Evolutionary conservation across 2,113 vertebrate species (phyloP).

Genomic region (Pagrus major): DNA sequence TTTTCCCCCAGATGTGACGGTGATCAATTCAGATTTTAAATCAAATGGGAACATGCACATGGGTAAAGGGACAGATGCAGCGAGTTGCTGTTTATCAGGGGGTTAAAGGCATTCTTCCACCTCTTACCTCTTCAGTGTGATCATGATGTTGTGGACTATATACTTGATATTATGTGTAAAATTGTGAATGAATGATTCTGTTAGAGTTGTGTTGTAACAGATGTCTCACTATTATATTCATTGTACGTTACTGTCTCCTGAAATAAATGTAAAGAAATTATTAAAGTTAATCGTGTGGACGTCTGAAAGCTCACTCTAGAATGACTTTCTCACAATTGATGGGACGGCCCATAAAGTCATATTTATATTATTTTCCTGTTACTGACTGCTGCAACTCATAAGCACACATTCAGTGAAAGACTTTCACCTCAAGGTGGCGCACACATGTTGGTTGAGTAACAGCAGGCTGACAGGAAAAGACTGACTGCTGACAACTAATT

Average conservation of each 20-base stretch:
- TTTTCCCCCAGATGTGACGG: slow-evolving; percentile 2
- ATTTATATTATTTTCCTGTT: background rate
- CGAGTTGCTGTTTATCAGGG: slow-evolving; percentile 43
- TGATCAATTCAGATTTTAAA: slow-evolving; percentile 28
- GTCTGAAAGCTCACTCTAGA: background rate
- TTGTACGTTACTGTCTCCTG: slow-evolving; percentile 50
- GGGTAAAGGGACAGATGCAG: slow-evolving; percentile 64
- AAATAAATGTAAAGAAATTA: slow-evolving; percentile 61
- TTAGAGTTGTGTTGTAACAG: slow-evolving; percentile 60
- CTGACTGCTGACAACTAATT: background rate
- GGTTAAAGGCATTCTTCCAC: slow-evolving; percentile 46
- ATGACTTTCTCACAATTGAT: too few species aligned
- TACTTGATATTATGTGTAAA: slow-evolving; percentile 66
- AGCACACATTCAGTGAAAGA: background rate
- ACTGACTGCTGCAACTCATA: background rate
- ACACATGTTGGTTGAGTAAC: background rate
- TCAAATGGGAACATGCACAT: slow-evolving; percentile 48
- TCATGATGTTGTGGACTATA: slow-evolving; percentile 65
- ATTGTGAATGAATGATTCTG: slow-evolving; percentile 64
- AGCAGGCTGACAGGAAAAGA: background rate
- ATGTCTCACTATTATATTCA: slow-evolving; percentile 48
- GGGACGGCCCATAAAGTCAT: too few species aligned
- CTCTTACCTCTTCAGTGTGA: slow-evolving; percentile 70
- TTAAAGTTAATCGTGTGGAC: background rate
- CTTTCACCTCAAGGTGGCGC: slow-evolving; percentile 29